phyloP scores from a whole-genome alignment of 30 jellyfish, hydroid and myxozoan species.

The Nemopilema nomurai region DNA sequence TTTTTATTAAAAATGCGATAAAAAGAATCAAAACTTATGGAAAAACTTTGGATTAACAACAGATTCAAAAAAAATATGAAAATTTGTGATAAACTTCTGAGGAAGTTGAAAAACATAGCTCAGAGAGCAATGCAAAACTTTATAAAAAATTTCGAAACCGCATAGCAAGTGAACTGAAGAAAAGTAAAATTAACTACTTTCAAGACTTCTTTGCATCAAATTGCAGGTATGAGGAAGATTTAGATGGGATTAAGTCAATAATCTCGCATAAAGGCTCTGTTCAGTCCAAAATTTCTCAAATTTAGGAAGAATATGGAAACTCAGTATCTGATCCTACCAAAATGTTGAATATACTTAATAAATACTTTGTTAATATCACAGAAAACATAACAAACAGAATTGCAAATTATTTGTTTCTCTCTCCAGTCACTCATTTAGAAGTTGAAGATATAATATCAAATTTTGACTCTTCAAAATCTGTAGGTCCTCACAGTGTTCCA shows the following conservation, averaged over 20 bases:
- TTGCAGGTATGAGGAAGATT: background rate
- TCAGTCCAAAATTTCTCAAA: conserved; percentile 2
- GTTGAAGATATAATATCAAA: conserved; percentile 23
- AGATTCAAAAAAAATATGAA: too few species aligned
- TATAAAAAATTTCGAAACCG: too few species aligned
- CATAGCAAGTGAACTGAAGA: too few species aligned
- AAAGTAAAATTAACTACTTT: background rate
- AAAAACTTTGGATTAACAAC: too few species aligned
- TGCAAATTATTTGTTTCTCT: conserved; percentile 1
- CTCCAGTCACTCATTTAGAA: conserved; percentile 20
- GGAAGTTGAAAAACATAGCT: too few species aligned
- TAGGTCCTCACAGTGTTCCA: conserved; percentile 38
- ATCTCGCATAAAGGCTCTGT: conserved; percentile 10
- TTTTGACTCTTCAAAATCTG: conserved; percentile 6
- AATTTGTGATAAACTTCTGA: too few species aligned
- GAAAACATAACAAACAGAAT: conserved; percentile 7
- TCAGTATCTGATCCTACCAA: conserved; percentile 5
- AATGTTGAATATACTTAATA: conserved; percentile 12
- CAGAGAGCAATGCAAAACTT: too few species aligned
- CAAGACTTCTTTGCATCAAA: conserved; percentile 2
- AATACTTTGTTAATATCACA: conserved; percentile 6
- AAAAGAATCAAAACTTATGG: too few species aligned
- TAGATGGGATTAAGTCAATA: conserved; percentile 9
- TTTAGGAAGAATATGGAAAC: conserved; percentile 2
- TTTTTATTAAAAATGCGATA: too few species aligned